phyloP scores from a whole-genome alignment of 1,140 invertebrate species.

The silkworm (Bombyx mori) region DNA sequence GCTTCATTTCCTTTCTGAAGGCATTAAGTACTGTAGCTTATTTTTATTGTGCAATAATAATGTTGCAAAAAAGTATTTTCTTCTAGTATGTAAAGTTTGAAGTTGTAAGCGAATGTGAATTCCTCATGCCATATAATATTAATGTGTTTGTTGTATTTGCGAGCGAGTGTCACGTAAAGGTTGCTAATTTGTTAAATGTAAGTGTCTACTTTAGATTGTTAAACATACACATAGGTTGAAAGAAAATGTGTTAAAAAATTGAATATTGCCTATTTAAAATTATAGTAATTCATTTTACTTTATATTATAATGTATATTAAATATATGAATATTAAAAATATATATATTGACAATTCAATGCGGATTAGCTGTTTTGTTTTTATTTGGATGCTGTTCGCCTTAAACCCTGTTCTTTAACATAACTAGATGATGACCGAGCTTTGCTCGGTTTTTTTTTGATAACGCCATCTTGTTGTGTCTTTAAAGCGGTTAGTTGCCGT shows the following conservation, averaged over 20 bases:
- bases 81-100: conserved; percentile 36
- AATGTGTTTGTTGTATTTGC: conserved; percentile 38
- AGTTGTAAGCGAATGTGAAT: conserved; percentile 50
- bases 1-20: conserved; percentile 41
- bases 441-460: too few relatives aligned
- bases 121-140: conserved; percentile 56
- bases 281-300: conserved; percentile 70
- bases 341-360: conserved; percentile 67
- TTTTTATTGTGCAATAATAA: conserved; percentile 46
- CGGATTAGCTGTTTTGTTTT: conserved; percentile 20
- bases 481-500: too few relatives aligned
- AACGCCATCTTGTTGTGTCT: too few relatives aligned
- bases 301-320: conserved; percentile 71
- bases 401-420: too few relatives aligned
- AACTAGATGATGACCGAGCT: too few relatives aligned
- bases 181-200: conserved; percentile 51
- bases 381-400: too few relatives aligned
- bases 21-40: conserved; percentile 59
- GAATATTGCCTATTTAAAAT: conserved; percentile 68
- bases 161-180: conserved; percentile 7
- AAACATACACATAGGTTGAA: conserved; percentile 66
- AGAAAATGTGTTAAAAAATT: conserved; percentile 58
- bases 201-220: conserved; percentile 60
- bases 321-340: conserved; percentile 71
- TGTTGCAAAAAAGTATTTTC: conserved; percentile 55